Evolutionary conservation across 1,140 invertebrate species (phyloP).

Genomic region (Zaprionus ghesquierei): DNA sequence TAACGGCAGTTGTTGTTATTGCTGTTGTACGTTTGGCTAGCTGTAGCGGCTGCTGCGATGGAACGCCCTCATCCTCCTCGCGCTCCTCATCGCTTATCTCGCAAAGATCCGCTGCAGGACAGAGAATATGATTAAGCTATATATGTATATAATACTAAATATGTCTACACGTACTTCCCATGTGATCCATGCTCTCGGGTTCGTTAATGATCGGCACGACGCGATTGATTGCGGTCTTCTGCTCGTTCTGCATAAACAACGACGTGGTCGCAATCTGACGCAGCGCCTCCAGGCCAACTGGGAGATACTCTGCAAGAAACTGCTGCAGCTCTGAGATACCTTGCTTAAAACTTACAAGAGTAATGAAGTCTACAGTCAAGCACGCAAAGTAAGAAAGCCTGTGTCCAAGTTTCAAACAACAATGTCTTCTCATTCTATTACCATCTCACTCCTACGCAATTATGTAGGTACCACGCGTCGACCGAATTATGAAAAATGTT

Average conservation of each 20-base stretch:
- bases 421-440: too few species aligned
- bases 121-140: not conserved
- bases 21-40: conserved; percentile 57
- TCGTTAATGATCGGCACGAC: conserved; percentile 82
- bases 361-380: too few species aligned
- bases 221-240: conserved; percentile 71
- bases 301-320: too few species aligned
- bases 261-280: conserved; percentile 82
- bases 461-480: too few species aligned
- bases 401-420: too few species aligned
- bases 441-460: too few species aligned
- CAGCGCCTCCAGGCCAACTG: conserved; percentile 74
- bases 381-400: too few species aligned
- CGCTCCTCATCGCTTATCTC: conserved; percentile 75
- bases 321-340: too few species aligned
- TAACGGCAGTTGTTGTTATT: conserved; percentile 69
- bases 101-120: conserved; percentile 50
- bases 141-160: not conserved
- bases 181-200: conserved; percentile 57
- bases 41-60: conserved; percentile 29
- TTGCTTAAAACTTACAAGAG: too few species aligned
- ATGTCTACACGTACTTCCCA: conserved; percentile 25
- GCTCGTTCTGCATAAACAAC: conserved; percentile 82
- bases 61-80: conserved; percentile 15
- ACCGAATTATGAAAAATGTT: too few species aligned